A percentile compares a stretch with the other conserved stretches of the same genome.
Evolutionary conservation across 2,888 invertebrate genomes (phyloP).

Genomic region (Rhagonycha lutea): DNA sequence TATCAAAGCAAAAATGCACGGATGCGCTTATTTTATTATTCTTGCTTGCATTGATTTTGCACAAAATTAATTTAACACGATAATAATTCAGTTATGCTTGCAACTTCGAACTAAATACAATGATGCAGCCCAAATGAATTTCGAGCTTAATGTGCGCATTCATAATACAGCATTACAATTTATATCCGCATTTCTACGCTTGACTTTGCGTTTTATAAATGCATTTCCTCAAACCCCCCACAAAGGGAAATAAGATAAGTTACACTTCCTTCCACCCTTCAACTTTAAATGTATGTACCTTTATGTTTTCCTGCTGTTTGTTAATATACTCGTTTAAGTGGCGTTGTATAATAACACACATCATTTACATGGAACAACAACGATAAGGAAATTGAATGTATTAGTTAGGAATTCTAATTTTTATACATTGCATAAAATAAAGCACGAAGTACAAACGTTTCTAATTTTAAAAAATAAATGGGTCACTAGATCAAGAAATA

Average conservation of each 20-base stretch:
- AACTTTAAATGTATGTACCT: conserved; percentile 25
- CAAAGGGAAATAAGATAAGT: conserved; percentile 27
- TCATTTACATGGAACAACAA: not conserved
- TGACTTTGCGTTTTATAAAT: conserved; percentile 27
- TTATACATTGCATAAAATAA: not conserved
- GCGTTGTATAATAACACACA: not conserved
- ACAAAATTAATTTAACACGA: not conserved
- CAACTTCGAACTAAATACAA: not conserved
- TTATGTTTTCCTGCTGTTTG: conserved; percentile 28
- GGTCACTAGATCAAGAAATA: not conserved
- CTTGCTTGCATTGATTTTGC: not conserved
- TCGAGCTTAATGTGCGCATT: not conserved
- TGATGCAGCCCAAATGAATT: not conserved
- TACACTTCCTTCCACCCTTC: conserved; percentile 29
- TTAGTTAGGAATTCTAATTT: not conserved
- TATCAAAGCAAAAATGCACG: not conserved
- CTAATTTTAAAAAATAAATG: not conserved
- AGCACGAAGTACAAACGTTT: not conserved
- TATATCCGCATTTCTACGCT: conserved; percentile 16
- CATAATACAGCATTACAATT: conserved; percentile 1
- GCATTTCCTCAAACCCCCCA: conserved; percentile 20
- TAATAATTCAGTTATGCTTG: not conserved
- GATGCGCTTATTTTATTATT: not conserved
- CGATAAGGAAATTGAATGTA: not conserved
- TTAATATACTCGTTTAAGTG: conserved; percentile 13